Evolutionary conservation across 2,797 vertebrate species (phyloP), one percentile per base, ranked within the genome.

Genomic region (Phoebastria nigripes): DNA sequence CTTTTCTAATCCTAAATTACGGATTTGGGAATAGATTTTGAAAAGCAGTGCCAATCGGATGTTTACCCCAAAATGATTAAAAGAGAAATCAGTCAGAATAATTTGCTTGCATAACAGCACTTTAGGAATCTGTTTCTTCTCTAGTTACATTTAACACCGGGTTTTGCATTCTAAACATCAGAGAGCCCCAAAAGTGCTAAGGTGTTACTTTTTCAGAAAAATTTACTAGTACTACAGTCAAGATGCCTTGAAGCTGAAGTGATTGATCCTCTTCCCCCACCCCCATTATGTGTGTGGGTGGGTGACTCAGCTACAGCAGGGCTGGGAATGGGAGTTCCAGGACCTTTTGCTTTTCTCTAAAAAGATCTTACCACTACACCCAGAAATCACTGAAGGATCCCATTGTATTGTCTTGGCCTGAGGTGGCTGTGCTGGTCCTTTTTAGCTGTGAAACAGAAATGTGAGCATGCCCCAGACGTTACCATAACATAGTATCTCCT

Each of bases 21-120:
- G 6, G 54, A 74, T 81, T 83, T 71, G 29, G 54, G 63, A 95
- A 87, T 29, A 67, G 44, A 71, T 77, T 92, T 80, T 73, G 71
- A 80, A 82, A 87, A 85, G 31, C 44, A 66, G 14, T 39, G 70
- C 22, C 37, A 51, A 44, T 41, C 4, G 8, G 33, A 46, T 70
- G 67, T 66, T 66, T 80, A 88, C 18, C 26, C 33, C 13, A 11
- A 93, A 94, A 88, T 12, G 8, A 73, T 9, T 65, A 4, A 20
- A 69, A 56, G 15, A 46, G 0, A 52, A 84, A 74, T 33, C 28
- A 74, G 9, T 62, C 66, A 59, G 65, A 67, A 81, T 47, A 65
- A 82, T 62, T 58, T 91, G 6, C 11, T 70, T 82, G 41, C 6
- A 4, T 65, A 82, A 52, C 19, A 76, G 39, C 46, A 65, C 11